Base-by-base conservation (phyloP, 2,797 vertebrate species). In the Sternarchorhynchus goeldii region DNA sequence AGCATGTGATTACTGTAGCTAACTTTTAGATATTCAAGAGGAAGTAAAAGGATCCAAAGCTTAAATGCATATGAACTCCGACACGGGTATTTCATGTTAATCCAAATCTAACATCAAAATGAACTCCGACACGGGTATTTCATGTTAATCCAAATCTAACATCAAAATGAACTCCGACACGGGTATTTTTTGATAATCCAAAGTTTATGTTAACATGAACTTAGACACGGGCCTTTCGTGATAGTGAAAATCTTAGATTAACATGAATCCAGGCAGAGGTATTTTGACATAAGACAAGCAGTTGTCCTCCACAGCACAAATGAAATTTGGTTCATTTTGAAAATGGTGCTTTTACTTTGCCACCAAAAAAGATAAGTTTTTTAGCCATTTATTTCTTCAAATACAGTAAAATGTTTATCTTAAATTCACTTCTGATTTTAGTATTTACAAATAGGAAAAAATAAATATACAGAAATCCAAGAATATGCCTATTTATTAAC, bases 181-280 rank as follows among this genome's bases (percentile, higher is more conserved):
- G 39, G 39, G 39, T 50, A 16, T n/a, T n/a, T n/a, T 71, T 71
- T 50, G 32, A 66, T 58, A 7, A 36, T 82, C 79, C 65, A 76
- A 82, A 79, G 84, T 79, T 45, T 45, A 45, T 12, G 14, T 45
- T 45, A 45, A 45, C 41, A 45, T 45, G 41, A 45, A 45, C 41
- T 45, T 12, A 45, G 41, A 8, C 41, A 45, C 3, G 8, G 45
- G 45, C 34, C 17, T 64, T 64, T 72, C 7, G 16, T 41, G 32
- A 66, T 58, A 7, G 29, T 82, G 77, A 63, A 76, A 81, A 79
- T 84, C 80, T 76, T 83, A 89, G 57, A 80, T 79, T 77, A 82
- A 80, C 66, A 68, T 25, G 17, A 41, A 66, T 39, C 21, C 36
- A 31, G 39, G 2, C 45, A 62, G 3, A 10, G n/a, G 18, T 60